Conservation (phyloP, 2,797 vertebrate genomes). For the Bradypodion ventrale region DNA sequence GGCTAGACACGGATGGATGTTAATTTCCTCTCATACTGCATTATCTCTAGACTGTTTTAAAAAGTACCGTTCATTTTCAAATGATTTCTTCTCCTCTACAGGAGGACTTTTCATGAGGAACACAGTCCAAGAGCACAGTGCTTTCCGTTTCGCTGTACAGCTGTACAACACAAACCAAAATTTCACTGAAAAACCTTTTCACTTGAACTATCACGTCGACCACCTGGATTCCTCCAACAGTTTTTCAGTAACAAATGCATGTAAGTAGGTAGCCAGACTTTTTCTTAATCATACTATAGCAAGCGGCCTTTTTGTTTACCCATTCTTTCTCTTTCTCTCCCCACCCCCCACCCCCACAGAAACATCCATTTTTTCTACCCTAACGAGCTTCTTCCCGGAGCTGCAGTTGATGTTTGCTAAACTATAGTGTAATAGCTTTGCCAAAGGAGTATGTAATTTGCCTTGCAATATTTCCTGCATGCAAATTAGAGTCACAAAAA, state of each 20-base stretch:
- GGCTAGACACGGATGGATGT: background rate
- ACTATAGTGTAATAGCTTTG: constrained; percentile 36
- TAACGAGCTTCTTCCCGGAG: constrained; percentile 23
- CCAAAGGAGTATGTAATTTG: constrained; percentile 32
- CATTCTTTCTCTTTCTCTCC: background rate
- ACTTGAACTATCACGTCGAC: constrained; percentile 98
- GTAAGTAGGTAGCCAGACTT: constrained; percentile 83
- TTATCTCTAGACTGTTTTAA: background rate
- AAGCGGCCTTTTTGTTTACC: background rate
- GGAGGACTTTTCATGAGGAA: constrained; percentile 99
- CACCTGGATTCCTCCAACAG: constrained; percentile 99
- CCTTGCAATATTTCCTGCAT: constrained; percentile 30
- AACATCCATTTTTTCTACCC: background rate
- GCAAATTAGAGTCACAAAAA: constrained; percentile 54
- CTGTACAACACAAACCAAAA: constrained; percentile 99
- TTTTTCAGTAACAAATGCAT: constrained; percentile 99
- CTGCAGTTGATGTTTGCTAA: constrained; percentile 19
- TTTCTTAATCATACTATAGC: background rate
- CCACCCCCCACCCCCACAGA: rapidly evolving
- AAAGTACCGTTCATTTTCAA: background rate
- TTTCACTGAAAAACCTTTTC: constrained; percentile 97
- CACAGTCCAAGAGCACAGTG: constrained; percentile 99
- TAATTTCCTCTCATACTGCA: rapidly evolving
- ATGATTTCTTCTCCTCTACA: constrained; percentile 65
- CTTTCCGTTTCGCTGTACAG: constrained; percentile 98